Conservation (phyloP, 1,140 invertebrate species). For the Copidosoma floridanum region DNA sequence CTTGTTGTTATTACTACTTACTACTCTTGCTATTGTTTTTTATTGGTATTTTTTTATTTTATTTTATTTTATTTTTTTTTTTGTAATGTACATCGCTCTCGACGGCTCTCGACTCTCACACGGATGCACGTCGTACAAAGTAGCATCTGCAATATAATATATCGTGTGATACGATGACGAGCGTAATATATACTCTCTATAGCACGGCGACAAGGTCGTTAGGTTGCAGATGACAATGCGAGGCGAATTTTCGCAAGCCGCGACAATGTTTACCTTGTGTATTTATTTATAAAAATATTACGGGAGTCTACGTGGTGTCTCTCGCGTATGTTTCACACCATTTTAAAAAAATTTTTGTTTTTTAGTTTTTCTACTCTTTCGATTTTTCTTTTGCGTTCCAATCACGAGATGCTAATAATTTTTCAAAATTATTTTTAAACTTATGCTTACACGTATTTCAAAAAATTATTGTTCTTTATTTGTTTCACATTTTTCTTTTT, state of each 20-base stretch:
- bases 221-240: constrained; percentile 40
- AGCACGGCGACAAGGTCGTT: constrained; percentile 43
- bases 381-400: constrained; percentile 5
- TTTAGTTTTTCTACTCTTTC: not conserved
- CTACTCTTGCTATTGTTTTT: constrained; percentile 47
- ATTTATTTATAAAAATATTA: constrained; percentile 7
- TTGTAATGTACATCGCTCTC: too few relatives aligned
- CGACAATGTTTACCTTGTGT: constrained; percentile 14
- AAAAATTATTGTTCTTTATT: too few relatives aligned
- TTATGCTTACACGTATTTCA: too few relatives aligned
- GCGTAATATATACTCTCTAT: too few relatives aligned
- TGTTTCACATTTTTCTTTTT: too few relatives aligned
- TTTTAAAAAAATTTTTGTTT: too few relatives aligned
- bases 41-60: too few relatives aligned
- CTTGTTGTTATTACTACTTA: constrained; percentile 3
- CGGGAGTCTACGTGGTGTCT: too few relatives aligned
- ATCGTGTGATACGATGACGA: constrained; percentile 30
- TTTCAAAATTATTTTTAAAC: too few relatives aligned
- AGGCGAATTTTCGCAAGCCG: constrained; percentile 18
- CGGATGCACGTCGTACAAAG: too few relatives aligned
- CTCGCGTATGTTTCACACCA: not conserved
- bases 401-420: too few relatives aligned
- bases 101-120: constrained; percentile 33
- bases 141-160: constrained; percentile 43
- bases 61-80: too few relatives aligned